Evolutionary conservation across 2,113 vertebrate genomes (phyloP), one percentile per base, ranked within the genome.

Genomic region (Tinamus guttatus): DNA sequence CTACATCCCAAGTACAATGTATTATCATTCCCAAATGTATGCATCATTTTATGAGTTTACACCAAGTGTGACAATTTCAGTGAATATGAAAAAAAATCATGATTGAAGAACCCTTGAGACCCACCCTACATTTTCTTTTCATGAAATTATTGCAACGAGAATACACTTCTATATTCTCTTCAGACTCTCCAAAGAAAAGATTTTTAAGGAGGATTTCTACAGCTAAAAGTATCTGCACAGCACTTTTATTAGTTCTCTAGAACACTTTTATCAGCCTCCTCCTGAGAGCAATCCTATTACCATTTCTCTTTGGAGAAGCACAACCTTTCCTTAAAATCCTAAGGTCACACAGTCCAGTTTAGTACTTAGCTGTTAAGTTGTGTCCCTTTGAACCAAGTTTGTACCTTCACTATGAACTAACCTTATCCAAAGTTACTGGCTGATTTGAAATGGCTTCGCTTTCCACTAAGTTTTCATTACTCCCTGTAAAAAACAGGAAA

Each of bases 111-210:
- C 96, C 85, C 90, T 95, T 93, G 92, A 96, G 95, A 95, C 73
- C 19, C 83, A 93, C 45, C 92, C 93, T 93, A 95, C 90, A 81
- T 95, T 95, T 95, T 90, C n/a, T 36, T 93, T 96, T 91, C 71
- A 67, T 74, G 19, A 95, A 96, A 94, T 95, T 84, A 91, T 89
- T 94, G 58, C 87, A 84, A 25, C 63, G 73, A 95, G 80, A 96
- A 85, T 82, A 93, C 47, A 52, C 5, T 62, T 20, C 20, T 85
- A 52, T 79, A 92, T 70, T 75, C 89, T 94, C 81, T 81, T 95
- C 60, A 94, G 82, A 13, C 45, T 89, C 84, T 58, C 49, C 13
- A 21, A 69, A 93, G 93, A 92, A 79, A 85, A 36, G 11, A 4
- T 84, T 67, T 94, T 91, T 5, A 85, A 90, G 52, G 87, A 84